Percentiles rank a stretch among this genome's conserved stretches.
Evolutionary conservation across 2,888 invertebrate species (phyloP).

Genomic region (Chaitophorus viminalis): DNA sequence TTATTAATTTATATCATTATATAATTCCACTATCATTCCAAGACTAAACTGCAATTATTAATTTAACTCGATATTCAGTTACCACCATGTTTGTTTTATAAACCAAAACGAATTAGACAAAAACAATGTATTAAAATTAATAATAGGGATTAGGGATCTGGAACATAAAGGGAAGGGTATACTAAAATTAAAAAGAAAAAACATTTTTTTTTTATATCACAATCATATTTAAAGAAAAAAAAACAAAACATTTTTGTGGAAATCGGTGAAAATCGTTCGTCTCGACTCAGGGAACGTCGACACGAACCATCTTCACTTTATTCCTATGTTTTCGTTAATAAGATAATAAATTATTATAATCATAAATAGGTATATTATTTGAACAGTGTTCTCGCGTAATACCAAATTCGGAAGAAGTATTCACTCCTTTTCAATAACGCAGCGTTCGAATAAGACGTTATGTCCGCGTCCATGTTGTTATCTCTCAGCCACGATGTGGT

Average conservation of each 20-base stretch:
- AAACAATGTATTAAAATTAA: conserved; percentile 10
- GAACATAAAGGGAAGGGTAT: not conserved
- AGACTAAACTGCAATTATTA: not conserved
- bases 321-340: not conserved
- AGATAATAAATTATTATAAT: conserved; percentile 19
- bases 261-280: conserved; percentile 6
- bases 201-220: conserved; percentile 49
- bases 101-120: not conserved
- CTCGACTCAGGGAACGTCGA: conserved; percentile 46
- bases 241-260: not conserved
- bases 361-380: conserved; percentile 70
- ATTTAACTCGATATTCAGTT: conserved; percentile 21
- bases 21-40: not conserved
- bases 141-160: not conserved
- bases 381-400: conserved; percentile 84
- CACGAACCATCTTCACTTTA: not conserved
- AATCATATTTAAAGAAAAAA: conserved; percentile 38
- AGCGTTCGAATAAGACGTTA: conserved; percentile 87
- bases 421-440: conserved; percentile 86
- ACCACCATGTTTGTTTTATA: conserved; percentile 18
- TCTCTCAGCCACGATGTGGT: conserved; percentile 94
- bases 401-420: conserved; percentile 96
- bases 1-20: not conserved
- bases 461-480: conserved; percentile 93
- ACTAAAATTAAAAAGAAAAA: conserved; percentile 26